Evolutionary conservation across 2,888 invertebrate species (phyloP).

Genomic region (Tipula helvola): DNA sequence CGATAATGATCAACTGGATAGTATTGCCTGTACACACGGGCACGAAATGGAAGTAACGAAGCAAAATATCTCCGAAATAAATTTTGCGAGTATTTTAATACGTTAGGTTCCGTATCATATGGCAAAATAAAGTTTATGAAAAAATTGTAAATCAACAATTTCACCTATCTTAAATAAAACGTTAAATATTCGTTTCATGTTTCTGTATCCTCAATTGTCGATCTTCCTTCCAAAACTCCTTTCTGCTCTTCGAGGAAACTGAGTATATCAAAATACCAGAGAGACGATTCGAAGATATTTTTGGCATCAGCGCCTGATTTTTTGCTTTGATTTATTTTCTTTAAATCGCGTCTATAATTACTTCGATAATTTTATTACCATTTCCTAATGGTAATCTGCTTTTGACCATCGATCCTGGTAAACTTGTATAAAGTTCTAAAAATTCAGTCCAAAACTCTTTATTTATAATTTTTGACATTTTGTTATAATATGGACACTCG

Average conservation of each 20-base stretch:
- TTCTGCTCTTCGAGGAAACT: constrained; percentile 14
- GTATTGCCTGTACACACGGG: neutral
- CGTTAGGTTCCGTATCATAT: too few relatives aligned
- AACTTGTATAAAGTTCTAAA: constrained; percentile 36
- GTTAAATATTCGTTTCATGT: neutral
- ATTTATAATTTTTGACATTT: constrained; percentile 24
- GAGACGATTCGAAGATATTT: constrained; percentile 5
- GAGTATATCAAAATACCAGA: constrained; percentile 15
- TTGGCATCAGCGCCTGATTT: neutral
- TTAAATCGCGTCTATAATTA: neutral
- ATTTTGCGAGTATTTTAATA: too few relatives aligned
- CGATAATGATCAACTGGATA: neutral
- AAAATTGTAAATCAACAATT: neutral
- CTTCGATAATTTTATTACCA: constrained; percentile 13
- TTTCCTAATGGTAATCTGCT: constrained; percentile 12
- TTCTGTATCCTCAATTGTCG: neutral
- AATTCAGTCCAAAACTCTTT: constrained; percentile 55
- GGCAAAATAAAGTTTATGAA: neutral
- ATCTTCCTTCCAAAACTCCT: neutral
- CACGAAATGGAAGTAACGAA: too few relatives aligned
- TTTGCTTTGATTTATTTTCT: neutral
- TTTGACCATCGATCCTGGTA: constrained; percentile 14
- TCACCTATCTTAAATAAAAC: neutral
- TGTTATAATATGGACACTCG: too few relatives aligned
- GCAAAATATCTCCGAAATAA: too few relatives aligned